Evolutionary conservation across 2,888 invertebrate species (phyloP), one percentile per base, ranked within the genome.

Genomic region (Callosobruchus maculatus): DNA sequence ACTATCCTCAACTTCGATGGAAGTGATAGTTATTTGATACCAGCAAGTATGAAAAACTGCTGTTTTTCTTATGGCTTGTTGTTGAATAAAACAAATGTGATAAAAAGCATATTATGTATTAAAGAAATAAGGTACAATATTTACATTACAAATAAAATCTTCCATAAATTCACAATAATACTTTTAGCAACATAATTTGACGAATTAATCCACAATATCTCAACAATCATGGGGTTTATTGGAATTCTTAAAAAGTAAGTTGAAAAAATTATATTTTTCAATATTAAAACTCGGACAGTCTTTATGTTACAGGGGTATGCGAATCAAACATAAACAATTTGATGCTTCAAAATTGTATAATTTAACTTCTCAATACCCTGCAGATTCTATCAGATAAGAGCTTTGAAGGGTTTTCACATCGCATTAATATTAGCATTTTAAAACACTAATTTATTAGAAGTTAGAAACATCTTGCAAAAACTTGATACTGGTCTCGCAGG

Each of bases 81-180:
- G 49, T 49, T 49, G 49, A 49, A 18, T 49, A 18, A 49, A 49
- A 49, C 7, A 26, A 49, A 49, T 13, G 13, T 18, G 9, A 13
- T 76, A 78, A 78, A 80, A 81, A 79, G 80, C 80, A 78, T 77
- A 77, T 79, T 73, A 74, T 81, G 77, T 81, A 81, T 81, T 82
- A 81, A 49, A 79, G 80, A 81, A 81, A 81, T 81, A 80, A 81
- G 76, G 76, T 80, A 81, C 79, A 81, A 80, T 82, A 82, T 82
- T 80, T 82, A 82, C 82, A 82, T 76, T 81, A 81, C 79, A 80
- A 77, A 76, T 74, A 76, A 77, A 72, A 68, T 72, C 30, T 70
- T 71, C 72, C 74, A 75, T 73, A 77, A 75, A 77, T 70, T 75
- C 74, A 76, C 73, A 74, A 76, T 76, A 75, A 77, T 77, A 78